Conservation (phyloP, 2,888 invertebrate species). For the Troides helena region DNA sequence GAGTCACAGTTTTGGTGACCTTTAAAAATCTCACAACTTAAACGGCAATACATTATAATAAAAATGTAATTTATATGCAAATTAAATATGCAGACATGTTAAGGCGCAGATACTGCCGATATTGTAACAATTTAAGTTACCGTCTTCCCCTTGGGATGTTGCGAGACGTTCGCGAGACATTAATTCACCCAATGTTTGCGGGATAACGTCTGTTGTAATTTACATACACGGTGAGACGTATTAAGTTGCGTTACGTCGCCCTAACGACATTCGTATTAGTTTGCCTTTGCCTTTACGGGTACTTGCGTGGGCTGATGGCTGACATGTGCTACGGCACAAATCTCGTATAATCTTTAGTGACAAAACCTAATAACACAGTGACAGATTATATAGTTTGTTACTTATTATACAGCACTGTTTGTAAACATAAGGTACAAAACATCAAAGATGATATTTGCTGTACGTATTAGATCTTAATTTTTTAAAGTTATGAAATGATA, state of each 20-base stretch:
- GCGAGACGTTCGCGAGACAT: slow-evolving; percentile 53
- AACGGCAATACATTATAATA: slow-evolving; percentile 2
- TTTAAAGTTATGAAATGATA: too few species aligned
- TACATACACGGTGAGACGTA: slow-evolving; percentile 58
- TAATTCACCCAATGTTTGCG: slow-evolving; percentile 67
- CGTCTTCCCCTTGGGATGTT: slow-evolving; percentile 41
- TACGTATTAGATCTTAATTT: too few species aligned
- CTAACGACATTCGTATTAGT: slow-evolving; percentile 53
- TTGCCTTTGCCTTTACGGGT: slow-evolving; percentile 35
- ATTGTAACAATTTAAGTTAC: slow-evolving; percentile 47
- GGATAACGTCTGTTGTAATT: slow-evolving; percentile 61
- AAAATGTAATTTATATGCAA: slow-evolving; percentile 25
- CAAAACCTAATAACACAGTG: slow-evolving; percentile 37
- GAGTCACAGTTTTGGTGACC: too few species aligned
- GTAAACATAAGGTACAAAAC: too few species aligned
- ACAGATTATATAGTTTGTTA: not conserved
- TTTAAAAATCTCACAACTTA: not conserved
- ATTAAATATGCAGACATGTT: slow-evolving; percentile 13
- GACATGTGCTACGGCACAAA: slow-evolving; percentile 40
- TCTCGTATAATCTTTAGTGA: slow-evolving; percentile 49
- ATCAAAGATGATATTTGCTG: not conserved
- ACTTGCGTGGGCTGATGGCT: slow-evolving; percentile 31
- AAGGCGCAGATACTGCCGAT: slow-evolving; percentile 32
- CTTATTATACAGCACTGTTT: not conserved
- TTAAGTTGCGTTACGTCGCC: slow-evolving; percentile 46